Conservation (phyloP, 1,140 invertebrate species). For the Drosophila fuyamai region DNA sequence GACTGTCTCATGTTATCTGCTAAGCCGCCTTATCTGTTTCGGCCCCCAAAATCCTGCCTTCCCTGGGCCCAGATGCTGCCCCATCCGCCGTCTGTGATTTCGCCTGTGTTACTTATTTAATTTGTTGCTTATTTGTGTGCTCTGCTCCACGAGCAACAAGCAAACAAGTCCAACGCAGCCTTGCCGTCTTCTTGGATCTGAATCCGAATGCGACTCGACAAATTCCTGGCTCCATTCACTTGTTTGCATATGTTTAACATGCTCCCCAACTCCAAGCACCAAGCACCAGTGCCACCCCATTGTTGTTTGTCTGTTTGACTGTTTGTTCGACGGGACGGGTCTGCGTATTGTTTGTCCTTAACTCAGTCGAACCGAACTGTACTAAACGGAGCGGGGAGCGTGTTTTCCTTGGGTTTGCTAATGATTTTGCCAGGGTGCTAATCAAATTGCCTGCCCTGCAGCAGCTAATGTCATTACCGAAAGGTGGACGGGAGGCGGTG, state of each 20-base stretch:
- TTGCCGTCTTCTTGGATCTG: conserved; percentile 8
- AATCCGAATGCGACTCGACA: conserved; percentile 20
- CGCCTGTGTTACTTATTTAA: conserved; percentile 80
- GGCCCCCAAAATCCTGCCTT: conserved; percentile 1
- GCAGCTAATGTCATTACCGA: conserved; percentile 59
- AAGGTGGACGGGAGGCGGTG: conserved; percentile 7
- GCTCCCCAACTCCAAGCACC: not conserved
- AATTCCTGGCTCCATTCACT: conserved; percentile 55
- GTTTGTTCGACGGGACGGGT: not conserved
- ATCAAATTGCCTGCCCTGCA: conserved; percentile 69
- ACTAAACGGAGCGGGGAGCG: conserved; percentile 1
- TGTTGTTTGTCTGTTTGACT: conserved; percentile 50
- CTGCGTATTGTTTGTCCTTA: conserved; percentile 30
- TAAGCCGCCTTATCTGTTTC: conserved; percentile 75
- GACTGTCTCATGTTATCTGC: conserved; percentile 81
- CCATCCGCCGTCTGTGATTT: conserved; percentile 37
- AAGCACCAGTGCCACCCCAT: not conserved
- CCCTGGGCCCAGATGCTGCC: not conserved
- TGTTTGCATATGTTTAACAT: conserved; percentile 82
- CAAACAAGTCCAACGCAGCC: conserved; percentile 25
- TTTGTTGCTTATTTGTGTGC: conserved; percentile 77
- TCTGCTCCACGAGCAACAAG: conserved; percentile 49
- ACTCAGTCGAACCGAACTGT: not conserved
- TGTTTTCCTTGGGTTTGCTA: conserved; percentile 50
- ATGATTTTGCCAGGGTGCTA: conserved; percentile 76